phyloP scores from a whole-genome alignment of 2,888 invertebrate species.

The Himalopsyche kuldschensis region DNA sequence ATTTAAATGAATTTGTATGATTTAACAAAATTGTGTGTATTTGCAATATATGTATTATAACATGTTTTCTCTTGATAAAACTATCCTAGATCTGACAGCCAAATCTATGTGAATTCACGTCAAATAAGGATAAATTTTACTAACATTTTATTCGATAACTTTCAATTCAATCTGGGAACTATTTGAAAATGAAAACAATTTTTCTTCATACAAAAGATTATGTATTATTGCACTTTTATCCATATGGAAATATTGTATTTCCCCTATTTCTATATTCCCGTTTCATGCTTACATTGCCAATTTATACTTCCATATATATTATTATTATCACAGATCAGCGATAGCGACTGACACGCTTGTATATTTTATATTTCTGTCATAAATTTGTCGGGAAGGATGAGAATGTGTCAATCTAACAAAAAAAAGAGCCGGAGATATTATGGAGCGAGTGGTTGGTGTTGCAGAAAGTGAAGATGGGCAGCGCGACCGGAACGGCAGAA shows the following conservation, averaged over 20 bases:
- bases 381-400: neutral
- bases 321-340: no score
- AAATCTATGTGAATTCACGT: neutral
- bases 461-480: slow-evolving; percentile 55
- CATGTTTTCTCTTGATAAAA: neutral
- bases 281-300: neutral
- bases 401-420: no score
- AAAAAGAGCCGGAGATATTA: slow-evolving; percentile 2
- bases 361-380: neutral
- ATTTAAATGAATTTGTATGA: neutral
- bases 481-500: slow-evolving; percentile 51
- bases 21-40: neutral
- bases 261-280: no score
- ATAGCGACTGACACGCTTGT: neutral
- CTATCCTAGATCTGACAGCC: neutral
- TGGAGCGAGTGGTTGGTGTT: slow-evolving; percentile 42
- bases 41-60: neutral
- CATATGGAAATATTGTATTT: neutral
- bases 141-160: neutral
- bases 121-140: neutral
- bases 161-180: neutral
- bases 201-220: neutral
- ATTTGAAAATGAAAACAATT: neutral
- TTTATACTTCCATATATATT: neutral
- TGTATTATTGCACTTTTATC: neutral